A percentile compares a stretch with the other conserved stretches of the same genome.
Conservation (phyloP, 2,113 vertebrate genomes). For the Astur gentilis region DNA sequence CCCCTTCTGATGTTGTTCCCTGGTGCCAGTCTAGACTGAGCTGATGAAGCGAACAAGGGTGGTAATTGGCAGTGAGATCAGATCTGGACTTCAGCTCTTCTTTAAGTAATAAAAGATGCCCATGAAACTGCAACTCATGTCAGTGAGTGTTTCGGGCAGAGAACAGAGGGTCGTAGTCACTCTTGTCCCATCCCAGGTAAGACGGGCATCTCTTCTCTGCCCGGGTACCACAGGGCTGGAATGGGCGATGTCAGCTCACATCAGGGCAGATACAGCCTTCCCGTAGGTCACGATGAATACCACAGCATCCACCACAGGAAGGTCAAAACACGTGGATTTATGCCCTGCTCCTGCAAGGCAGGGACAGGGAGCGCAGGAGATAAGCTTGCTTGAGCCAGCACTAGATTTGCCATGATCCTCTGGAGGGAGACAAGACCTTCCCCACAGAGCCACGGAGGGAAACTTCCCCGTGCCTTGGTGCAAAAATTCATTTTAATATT, state of each 20-base stretch:
- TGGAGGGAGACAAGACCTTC: not conserved
- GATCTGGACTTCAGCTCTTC: not conserved
- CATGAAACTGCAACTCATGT: not conserved
- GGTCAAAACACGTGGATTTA: not conserved
- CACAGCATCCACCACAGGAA: not conserved
- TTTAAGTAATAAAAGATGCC: not conserved
- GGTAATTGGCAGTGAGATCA: not conserved
- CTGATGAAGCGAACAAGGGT: not conserved
- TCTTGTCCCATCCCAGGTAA: not conserved
- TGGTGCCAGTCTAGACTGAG: not conserved
- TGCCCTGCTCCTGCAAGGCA: not conserved
- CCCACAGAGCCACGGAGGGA: not conserved
- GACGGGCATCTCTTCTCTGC: not conserved
- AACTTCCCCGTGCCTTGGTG: accelerated
- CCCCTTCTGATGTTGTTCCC: not conserved
- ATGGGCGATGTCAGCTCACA: accelerated
- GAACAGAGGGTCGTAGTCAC: accelerated
- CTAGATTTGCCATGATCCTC: not conserved
- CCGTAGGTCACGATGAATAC: accelerated
- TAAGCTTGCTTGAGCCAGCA: not conserved
- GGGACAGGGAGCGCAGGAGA: not conserved
- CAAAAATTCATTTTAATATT: not conserved
- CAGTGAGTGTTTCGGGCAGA: not conserved
- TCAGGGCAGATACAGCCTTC: not conserved
- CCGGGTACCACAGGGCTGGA: not conserved